phyloP scores from a whole-genome alignment of 2,888 invertebrate species.

The Drosophila greeni region DNA sequence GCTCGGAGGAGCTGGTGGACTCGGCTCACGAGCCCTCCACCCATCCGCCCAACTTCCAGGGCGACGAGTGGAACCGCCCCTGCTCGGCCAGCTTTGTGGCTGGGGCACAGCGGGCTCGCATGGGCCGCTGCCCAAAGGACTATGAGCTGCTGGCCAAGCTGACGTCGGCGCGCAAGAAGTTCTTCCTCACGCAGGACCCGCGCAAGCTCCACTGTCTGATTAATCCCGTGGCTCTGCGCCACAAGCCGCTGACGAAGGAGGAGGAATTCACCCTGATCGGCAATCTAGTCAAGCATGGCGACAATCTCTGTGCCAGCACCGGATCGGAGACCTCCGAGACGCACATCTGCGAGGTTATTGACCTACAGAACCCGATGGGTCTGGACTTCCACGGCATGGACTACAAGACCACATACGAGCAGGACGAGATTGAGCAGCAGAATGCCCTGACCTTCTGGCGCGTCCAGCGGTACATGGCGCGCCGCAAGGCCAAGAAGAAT shows the following conservation, averaged over 20 bases:
- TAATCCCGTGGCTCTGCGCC: constrained; percentile 69
- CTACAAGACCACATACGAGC: constrained; percentile 73
- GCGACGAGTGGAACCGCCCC: constrained; percentile 61
- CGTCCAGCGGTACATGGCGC: constrained; percentile 71
- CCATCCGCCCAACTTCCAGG: constrained; percentile 48
- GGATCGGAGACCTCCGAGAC: constrained; percentile 66
- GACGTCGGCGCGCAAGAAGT: constrained; percentile 65
- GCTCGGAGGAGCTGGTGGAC: constrained; percentile 64
- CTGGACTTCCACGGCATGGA: constrained; percentile 78
- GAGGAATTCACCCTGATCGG: constrained; percentile 60
- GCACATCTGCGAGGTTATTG: constrained; percentile 75
- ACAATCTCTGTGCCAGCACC: constrained; percentile 69
- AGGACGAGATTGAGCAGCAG: constrained; percentile 75
- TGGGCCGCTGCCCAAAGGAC: constrained; percentile 69
- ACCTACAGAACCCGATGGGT: constrained; percentile 75
- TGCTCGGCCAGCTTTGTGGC: constrained; percentile 69
- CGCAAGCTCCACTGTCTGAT: constrained; percentile 71
- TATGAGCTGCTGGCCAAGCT: constrained; percentile 59
- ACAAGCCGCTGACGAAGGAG: constrained; percentile 53
- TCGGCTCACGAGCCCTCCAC: constrained; percentile 54
- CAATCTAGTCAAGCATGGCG: constrained; percentile 73
- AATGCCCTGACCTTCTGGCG: constrained; percentile 73
- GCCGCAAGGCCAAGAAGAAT: constrained; percentile 59
- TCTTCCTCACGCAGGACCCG: constrained; percentile 76
- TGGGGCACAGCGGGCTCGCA: constrained; percentile 61